phyloP scores from a whole-genome alignment of 2,113 vertebrate species.

The Spermophilus dauricus region DNA sequence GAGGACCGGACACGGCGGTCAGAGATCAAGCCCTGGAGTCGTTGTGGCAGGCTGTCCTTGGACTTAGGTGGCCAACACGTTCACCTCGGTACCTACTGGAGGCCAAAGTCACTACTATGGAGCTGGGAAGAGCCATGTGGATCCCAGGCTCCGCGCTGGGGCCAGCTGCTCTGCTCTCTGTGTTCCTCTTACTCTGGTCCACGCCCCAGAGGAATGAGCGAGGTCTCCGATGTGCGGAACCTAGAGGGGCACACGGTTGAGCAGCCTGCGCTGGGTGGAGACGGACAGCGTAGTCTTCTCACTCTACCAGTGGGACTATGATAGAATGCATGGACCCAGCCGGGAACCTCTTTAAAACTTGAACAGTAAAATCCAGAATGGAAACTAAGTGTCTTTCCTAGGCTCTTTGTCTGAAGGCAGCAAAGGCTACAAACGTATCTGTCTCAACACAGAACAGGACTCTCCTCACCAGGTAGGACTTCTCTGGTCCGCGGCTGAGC shows the following conservation, averaged over 20 bases:
- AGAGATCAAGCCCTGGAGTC: background rate
- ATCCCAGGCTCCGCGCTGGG: background rate
- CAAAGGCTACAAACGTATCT: background rate
- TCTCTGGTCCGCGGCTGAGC: background rate
- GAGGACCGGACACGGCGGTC: background rate
- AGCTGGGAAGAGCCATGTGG: background rate
- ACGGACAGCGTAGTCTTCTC: background rate
- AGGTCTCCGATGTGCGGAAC: background rate
- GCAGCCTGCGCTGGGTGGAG: background rate
- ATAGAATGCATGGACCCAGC: background rate
- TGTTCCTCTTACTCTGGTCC: background rate
- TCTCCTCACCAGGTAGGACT: background rate
- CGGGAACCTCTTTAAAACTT: background rate
- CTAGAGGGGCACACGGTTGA: background rate
- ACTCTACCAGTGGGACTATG: background rate
- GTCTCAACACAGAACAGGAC: background rate
- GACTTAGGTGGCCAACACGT: background rate
- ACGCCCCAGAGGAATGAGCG: background rate
- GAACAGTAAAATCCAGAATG: background rate
- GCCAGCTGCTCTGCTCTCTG: background rate
- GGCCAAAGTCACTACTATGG: background rate
- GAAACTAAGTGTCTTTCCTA: background rate
- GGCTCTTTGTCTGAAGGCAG: background rate
- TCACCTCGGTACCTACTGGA: background rate
- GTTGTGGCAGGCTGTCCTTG: background rate